A percentile compares a stretch with the other conserved stretches of the same genome.
Conservation (phyloP, 2,888 invertebrate genomes). For the Galeopsomyia nigrocyanea region DNA sequence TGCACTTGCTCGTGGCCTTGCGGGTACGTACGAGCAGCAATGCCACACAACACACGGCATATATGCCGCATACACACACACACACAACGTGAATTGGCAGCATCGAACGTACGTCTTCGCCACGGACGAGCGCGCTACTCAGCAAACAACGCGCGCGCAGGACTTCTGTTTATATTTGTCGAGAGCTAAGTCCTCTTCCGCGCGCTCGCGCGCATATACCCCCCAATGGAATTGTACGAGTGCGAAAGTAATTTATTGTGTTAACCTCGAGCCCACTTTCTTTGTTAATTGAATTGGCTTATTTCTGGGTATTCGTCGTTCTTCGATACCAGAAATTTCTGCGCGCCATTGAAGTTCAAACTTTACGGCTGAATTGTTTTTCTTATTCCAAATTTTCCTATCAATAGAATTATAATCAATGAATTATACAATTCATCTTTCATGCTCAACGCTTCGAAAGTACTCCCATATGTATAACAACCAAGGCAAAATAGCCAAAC, state of each 20-base stretch:
- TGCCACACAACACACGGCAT: background rate
- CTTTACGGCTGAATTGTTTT: too few species aligned
- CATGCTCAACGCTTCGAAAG: too few species aligned
- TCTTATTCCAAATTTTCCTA: too few species aligned
- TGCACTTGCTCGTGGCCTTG: constrained; percentile 42
- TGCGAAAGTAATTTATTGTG: constrained; percentile 17
- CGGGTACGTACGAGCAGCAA: constrained; percentile 21
- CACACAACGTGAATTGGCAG: constrained; percentile 21
- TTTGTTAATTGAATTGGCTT: constrained; percentile 18
- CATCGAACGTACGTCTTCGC: background rate
- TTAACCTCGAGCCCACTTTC: background rate
- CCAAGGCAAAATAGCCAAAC: too few species aligned
- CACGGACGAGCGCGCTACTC: background rate
- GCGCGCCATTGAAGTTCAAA: background rate
- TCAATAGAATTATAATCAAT: too few species aligned
- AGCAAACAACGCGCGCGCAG: constrained; percentile 2
- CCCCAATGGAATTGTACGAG: background rate
- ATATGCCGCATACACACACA: background rate
- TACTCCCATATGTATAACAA: too few species aligned
- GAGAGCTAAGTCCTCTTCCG: constrained; percentile 12
- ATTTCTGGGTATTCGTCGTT: background rate
- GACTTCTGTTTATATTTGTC: constrained; percentile 18
- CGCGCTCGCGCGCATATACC: background rate
- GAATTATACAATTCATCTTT: too few species aligned
- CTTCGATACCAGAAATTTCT: background rate